Percentiles rank a stretch among this genome's conserved stretches.
Conservation (phyloP, 1,140 invertebrate genomes). For the Sarcophaga peregrina region DNA sequence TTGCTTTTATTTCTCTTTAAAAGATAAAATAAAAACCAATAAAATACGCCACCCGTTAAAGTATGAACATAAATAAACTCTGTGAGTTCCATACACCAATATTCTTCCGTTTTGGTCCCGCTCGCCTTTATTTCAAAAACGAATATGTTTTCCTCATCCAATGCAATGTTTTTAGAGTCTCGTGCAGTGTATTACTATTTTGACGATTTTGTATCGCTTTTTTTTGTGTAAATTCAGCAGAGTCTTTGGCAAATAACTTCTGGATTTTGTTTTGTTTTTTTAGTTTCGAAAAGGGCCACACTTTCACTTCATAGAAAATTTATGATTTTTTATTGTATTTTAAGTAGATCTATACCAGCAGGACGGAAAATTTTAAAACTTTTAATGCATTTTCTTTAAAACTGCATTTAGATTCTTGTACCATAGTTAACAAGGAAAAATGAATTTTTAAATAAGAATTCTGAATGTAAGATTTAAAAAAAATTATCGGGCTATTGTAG, state of each 20-base stretch:
- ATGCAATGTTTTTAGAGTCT: background rate
- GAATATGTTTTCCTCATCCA: background rate
- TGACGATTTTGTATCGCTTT: background rate
- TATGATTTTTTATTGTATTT: background rate
- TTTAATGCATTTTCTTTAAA: background rate
- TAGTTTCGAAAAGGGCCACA: background rate
- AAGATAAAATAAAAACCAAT: background rate
- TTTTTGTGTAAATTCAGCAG: background rate
- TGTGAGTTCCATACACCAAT: too few relatives aligned
- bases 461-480: too few relatives aligned
- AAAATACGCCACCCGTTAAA: slow-evolving; percentile 8
- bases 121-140: background rate
- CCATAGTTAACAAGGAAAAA: too few relatives aligned
- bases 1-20: background rate
- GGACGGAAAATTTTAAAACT: background rate
- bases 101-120: too few relatives aligned
- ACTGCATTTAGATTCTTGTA: background rate
- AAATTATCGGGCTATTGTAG: too few relatives aligned
- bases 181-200: background rate
- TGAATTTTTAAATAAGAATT: too few relatives aligned
- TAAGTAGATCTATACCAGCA: background rate
- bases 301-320: background rate
- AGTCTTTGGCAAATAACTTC: background rate
- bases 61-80: background rate
- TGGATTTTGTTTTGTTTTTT: background rate